Evolutionary conservation across 2,113 vertebrate genomes (phyloP).

Genomic region (cattle (Bos taurus)): ARS-UCD2.0 NC_037356.1:14648501-14649000

Average conservation of each 20-base stretch:
- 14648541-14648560: not conserved
- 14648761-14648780: not conserved
- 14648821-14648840: not conserved
- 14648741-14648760: not conserved
- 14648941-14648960: not conserved
- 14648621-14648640: constrained; percentile 67
- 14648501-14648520: constrained; percentile 45
- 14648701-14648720: not conserved
- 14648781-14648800: not conserved
- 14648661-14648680: rapidly evolving
- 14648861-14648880: not conserved
- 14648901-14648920: not conserved
- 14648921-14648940: not conserved
- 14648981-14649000: not conserved
- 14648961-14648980: not conserved
- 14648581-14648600: not conserved
- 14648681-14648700: not conserved
- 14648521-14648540: not conserved
- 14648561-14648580: not conserved
- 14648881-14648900: not conserved
- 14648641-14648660: constrained; percentile 21
- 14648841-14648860: not conserved
- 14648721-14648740: not conserved
- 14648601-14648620: constrained; percentile 42
- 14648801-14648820: not conserved